Base-by-base conservation (phyloP, 2,797 vertebrate species). In the Emydoidea blandingii region DNA sequence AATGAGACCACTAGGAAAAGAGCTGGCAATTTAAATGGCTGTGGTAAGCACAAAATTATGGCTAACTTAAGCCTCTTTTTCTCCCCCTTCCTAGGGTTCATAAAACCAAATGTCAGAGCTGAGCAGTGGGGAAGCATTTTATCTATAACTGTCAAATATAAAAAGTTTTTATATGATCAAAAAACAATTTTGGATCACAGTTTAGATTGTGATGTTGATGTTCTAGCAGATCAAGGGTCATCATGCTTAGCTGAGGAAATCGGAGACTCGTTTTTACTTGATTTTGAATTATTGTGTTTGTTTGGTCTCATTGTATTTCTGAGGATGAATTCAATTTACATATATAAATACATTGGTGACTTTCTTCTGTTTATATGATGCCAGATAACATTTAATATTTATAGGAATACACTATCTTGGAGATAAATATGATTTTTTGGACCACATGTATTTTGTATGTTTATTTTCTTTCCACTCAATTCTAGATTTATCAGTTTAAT, bases 331-430 rank as follows among this genome's bases (percentile, higher is more conserved):
- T 84, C 3, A 84, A 88, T 79, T 74, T 90, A 44, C 19, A 9
- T 84, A 68, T 34, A 88, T 89, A 44, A 89, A 53, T 74, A 82
- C 14, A 21, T 56, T 56, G 65, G 27, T 19, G 29, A 10, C 44
- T 79, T 76, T 92, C 23, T 41, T 83, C 79, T 87, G 62, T 81
- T 81, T 68, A 47, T 68, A 52, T 76, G 27, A 79, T 87, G 49
- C 23, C 74, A 65, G 23, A 53, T 80, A 37, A 53, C 49, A 79
- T 85, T 78, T 31, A 50, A 53, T 79, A n/a, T 79, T 79, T 76
- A 19, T 15, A 81, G 5, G 62, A 44, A 53, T 1, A 0, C 9
- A 81, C 34, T 2, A 0, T 41, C 47, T 54, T 89, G 25, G 34
- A 23, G 27, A 54, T 19, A 12, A 76, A 47, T 76, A 18, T 29